A percentile compares a stretch with the other conserved stretches of the same genome.
Evolutionary conservation across 1,140 invertebrate genomes (phyloP).

Genomic region (Dysdera silvatica): DNA sequence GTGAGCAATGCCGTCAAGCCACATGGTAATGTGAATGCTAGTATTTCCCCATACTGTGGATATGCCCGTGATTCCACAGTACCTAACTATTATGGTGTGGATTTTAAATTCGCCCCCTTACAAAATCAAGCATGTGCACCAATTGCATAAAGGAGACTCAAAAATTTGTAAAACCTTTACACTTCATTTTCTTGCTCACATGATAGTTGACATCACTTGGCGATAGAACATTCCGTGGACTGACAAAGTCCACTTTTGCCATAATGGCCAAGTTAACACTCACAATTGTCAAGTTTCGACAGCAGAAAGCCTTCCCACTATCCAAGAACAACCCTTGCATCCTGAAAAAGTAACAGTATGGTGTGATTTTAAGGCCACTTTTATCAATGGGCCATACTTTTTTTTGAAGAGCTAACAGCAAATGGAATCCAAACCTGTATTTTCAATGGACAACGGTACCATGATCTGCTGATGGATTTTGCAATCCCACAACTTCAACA

Average conservation of each 20-base stretch:
- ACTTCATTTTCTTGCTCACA: background rate
- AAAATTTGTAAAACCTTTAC: background rate
- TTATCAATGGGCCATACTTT: background rate
- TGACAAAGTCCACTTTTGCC: background rate
- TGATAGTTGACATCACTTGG: background rate
- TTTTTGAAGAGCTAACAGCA: background rate
- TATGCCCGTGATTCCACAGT: too few relatives aligned
- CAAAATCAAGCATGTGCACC: background rate
- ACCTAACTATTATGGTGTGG: background rate
- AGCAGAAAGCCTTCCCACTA: background rate
- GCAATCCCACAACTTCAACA: background rate
- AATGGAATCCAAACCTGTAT: background rate
- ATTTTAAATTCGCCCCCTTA: background rate
- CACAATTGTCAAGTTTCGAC: background rate
- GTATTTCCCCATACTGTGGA: background rate
- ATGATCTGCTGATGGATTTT: background rate
- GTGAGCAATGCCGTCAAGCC: background rate
- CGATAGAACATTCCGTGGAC: background rate
- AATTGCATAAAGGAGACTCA: background rate
- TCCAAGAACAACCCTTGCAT: background rate
- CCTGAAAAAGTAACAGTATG: constrained; percentile 1
- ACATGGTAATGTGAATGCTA: background rate
- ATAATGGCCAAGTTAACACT: background rate
- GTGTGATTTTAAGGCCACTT: background rate
- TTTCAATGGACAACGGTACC: background rate